These are phyloP conservation scores for Ctenoplectra terminalis DNA, from an alignment of 1,140 invertebrate genomes.

Conservation along the genomic window DNA sequence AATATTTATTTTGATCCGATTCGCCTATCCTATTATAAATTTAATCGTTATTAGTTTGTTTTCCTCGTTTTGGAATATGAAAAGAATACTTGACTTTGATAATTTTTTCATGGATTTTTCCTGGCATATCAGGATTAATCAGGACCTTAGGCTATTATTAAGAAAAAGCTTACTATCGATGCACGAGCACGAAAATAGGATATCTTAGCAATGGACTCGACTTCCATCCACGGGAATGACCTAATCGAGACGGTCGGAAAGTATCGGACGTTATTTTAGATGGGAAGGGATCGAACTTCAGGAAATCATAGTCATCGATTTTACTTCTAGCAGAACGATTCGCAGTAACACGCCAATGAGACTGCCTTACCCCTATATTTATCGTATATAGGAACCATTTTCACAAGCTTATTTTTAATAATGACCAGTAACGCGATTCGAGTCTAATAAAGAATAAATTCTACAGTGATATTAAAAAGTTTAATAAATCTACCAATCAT, in stretches of 20 bases:
- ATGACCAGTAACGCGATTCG: background rate
- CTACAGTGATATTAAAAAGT: background rate
- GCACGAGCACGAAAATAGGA: background rate
- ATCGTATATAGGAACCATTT: background rate
- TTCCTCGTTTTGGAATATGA: too few species aligned
- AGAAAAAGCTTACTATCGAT: too few species aligned
- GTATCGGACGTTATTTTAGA: constrained; percentile 20
- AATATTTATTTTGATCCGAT: too few species aligned
- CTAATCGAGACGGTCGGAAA: constrained; percentile 22
- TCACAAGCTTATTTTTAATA: background rate
- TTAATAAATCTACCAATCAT: background rate
- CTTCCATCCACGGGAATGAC: constrained; percentile 24
- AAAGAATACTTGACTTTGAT: too few species aligned
- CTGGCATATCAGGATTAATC: too few species aligned
- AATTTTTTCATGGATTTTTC: too few species aligned
- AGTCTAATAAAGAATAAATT: background rate
- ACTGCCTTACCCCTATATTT: background rate
- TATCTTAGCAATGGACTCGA: background rate
- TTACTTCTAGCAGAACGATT: constrained; percentile 20
- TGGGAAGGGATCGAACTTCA: constrained; percentile 1
- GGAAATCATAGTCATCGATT: constrained; percentile 31
- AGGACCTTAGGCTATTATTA: too few species aligned
- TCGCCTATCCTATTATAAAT: too few species aligned
- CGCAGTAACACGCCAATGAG: background rate
- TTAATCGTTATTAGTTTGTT: too few species aligned